Percentiles rank a stretch among this genome's conserved stretches.
These are phyloP conservation scores for Probaryconus sp. DNA, from an alignment of 1,140 invertebrate genomes.

Conservation along the genomic window DNA sequence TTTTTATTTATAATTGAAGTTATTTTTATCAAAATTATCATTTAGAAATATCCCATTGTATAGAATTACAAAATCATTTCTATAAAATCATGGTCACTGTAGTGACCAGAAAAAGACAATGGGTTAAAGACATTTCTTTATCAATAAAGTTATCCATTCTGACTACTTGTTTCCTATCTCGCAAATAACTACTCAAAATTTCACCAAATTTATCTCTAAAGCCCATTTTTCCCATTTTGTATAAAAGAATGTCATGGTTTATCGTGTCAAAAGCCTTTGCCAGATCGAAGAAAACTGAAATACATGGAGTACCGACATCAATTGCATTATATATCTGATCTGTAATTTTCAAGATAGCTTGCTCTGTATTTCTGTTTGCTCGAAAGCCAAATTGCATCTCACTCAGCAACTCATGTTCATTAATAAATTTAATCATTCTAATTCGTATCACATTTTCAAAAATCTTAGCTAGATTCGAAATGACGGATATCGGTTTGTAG, in stretches of 20 bases:
- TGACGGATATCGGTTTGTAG: constrained; percentile 21
- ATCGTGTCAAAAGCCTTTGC: constrained; percentile 23
- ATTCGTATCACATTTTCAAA: constrained; percentile 10
- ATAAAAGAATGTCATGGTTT: not conserved
- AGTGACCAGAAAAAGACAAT: not conserved
- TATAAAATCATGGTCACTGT: not conserved
- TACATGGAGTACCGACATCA: not conserved
- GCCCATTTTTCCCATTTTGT: not conserved
- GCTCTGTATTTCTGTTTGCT: not conserved
- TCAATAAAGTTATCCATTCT: not conserved
- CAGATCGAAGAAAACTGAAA: constrained; percentile 20
- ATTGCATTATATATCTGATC: not conserved
- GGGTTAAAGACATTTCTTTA: not conserved
- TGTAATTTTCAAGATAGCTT: constrained; percentile 2
- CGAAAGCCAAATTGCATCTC: constrained; percentile 19
- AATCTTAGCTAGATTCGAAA: constrained; percentile 14
- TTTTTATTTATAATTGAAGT: too few relatives aligned
- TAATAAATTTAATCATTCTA: constrained; percentile 14
- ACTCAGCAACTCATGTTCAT: not conserved
- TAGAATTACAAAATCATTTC: too few relatives aligned
- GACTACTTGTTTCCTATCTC: not conserved
- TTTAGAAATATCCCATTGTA: too few relatives aligned
- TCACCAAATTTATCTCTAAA: not conserved
- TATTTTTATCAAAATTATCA: too few relatives aligned
- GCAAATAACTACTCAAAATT: not conserved